phyloP scores from a whole-genome alignment of 2,113 vertebrate species.

The Hippocampus mohnikei region DNA sequence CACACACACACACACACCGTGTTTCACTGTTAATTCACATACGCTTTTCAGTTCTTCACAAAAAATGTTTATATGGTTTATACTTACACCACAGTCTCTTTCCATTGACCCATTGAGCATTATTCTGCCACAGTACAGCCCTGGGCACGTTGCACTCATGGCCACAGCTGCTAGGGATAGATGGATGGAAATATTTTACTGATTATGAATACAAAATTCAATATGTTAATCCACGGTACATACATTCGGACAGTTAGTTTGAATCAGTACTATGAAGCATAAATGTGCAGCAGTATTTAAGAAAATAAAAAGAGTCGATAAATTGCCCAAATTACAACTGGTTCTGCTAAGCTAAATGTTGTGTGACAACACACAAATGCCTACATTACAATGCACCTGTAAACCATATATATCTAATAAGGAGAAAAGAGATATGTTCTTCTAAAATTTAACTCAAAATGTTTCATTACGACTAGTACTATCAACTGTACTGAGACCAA shows the following conservation, averaged over 20 bases:
- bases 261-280: not conserved
- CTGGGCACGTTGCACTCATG: slow-evolving; percentile 83
- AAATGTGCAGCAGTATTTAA: not conserved
- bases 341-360: not conserved
- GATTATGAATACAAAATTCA: not conserved
- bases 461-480: not conserved
- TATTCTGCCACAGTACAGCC: slow-evolving; percentile 84
- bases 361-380: not conserved
- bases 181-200: slow-evolving; percentile 12
- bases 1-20: too few species aligned
- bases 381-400: not conserved
- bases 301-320: too few species aligned
- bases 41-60: too few species aligned
- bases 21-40: too few species aligned
- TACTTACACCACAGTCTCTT: slow-evolving; percentile 87
- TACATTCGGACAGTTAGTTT: not conserved
- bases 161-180: slow-evolving; percentile 74
- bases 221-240: not conserved
- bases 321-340: too few species aligned
- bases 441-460: not conserved
- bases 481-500: too few species aligned
- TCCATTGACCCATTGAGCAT: slow-evolving; percentile 71
- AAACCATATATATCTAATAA: not conserved
- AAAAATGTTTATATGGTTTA: not conserved
- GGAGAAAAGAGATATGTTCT: not conserved